A percentile compares a stretch with the other conserved stretches of the same genome.
These are phyloP conservation scores for Poecile atricapillus DNA, from an alignment of 2,113 vertebrate genomes.

Conservation along the genomic window DNA sequence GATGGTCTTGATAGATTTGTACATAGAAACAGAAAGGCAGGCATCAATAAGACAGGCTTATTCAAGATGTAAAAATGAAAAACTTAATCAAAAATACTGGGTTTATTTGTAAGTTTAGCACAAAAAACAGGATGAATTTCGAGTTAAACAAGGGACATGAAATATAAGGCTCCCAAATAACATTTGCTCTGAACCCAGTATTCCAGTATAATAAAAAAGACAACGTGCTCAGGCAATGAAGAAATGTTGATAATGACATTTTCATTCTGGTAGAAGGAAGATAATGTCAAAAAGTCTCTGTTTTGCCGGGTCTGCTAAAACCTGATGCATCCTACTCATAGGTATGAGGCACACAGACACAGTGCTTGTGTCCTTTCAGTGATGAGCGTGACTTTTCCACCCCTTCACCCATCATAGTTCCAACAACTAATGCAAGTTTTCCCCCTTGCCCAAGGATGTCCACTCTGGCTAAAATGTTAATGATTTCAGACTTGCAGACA, in stretches of 20 bases:
- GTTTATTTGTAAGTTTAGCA: neutral
- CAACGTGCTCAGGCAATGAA: neutral
- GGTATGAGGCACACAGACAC: neutral
- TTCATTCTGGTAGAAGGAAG: neutral
- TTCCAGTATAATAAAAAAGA: slow-evolving; percentile 19
- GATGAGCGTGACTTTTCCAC: neutral
- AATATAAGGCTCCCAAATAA: neutral
- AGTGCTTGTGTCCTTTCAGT: neutral
- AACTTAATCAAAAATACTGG: neutral
- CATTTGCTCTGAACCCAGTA: slow-evolving; percentile 1
- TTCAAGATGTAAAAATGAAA: slow-evolving; percentile 17
- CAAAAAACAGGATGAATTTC: neutral
- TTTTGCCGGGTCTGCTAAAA: neutral
- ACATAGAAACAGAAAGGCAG: slow-evolving; percentile 23
- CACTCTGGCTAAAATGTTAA: neutral
- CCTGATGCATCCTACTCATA: neutral
- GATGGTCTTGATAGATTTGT: slow-evolving; percentile 63
- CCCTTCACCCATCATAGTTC: neutral
- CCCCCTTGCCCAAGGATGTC: neutral
- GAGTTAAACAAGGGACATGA: neutral
- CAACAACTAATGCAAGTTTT: neutral
- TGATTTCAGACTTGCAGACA: neutral
- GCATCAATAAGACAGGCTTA: slow-evolving; percentile 5
- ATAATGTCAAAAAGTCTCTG: neutral
- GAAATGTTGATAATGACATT: slow-evolving; percentile 8